Conservation (phyloP, 2,888 invertebrate species). For the Oscheius onirici region DNA sequence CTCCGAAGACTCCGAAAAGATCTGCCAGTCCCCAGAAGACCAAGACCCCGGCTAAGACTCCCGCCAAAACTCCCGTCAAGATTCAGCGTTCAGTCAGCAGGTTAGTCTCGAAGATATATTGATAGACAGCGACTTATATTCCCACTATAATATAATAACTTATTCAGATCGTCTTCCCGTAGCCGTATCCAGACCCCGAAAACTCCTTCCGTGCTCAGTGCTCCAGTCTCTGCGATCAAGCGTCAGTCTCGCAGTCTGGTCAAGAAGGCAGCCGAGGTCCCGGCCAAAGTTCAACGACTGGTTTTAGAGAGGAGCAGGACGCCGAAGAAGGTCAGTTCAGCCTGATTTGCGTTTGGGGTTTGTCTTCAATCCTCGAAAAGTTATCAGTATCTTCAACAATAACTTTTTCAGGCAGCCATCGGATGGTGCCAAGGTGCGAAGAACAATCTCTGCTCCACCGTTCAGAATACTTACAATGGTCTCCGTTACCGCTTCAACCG, state of each 20-base stretch:
- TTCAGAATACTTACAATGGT: not conserved
- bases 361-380: not conserved
- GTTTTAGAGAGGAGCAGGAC: not conserved
- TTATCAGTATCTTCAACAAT: not conserved
- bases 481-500: not conserved
- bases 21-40: not conserved
- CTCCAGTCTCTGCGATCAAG: not conserved
- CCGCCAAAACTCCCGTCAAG: not conserved
- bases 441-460: not conserved
- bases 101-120: no score
- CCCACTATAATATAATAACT: no score
- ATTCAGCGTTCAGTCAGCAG: slow-evolving; percentile 14
- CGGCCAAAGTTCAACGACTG: not conserved
- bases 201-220: not conserved
- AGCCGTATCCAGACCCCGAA: not conserved
- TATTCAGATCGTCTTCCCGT: slow-evolving; percentile 14
- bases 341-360: no score
- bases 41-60: slow-evolving; percentile 11
- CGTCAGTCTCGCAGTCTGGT: not conserved
- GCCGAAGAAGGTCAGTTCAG: slow-evolving; percentile 5
- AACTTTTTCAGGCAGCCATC: slow-evolving; percentile 5
- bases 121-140: no score
- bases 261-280: not conserved
- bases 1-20: not conserved
- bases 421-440: not conserved